A percentile compares a stretch with the other conserved stretches of the same genome.
These are phyloP conservation scores for Sminthurinus aureus DNA, from an alignment of 2,888 invertebrate genomes.

Conservation along the genomic window DNA sequence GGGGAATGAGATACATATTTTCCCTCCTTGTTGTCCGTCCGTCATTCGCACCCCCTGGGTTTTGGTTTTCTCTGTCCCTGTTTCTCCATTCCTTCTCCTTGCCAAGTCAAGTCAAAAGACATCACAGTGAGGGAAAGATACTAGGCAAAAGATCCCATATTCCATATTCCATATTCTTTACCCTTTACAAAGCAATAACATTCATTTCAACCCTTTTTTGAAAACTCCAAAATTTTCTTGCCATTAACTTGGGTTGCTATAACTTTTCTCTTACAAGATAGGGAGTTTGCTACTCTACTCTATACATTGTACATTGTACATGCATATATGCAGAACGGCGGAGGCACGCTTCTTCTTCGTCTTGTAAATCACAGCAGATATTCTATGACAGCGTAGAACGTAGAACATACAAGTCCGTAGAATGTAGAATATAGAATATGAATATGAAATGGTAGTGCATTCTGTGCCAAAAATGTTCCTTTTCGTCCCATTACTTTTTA, in stretches of 20 bases:
- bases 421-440: background rate
- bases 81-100: too few relatives aligned
- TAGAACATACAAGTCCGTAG: background rate
- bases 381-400: background rate
- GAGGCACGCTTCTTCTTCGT: background rate
- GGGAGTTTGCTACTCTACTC: too few relatives aligned
- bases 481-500: constrained; percentile 20
- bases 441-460: too few relatives aligned
- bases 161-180: background rate
- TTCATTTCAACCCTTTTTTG: background rate
- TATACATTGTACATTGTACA: too few relatives aligned
- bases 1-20: too few relatives aligned
- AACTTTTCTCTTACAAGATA: background rate
- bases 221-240: background rate
- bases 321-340: too few relatives aligned
- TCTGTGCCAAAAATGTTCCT: constrained; percentile 20
- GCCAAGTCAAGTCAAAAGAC: constrained; percentile 28
- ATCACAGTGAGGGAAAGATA: background rate
- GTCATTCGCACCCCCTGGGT: constrained; percentile 22
- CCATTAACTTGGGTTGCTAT: background rate
- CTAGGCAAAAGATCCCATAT: background rate
- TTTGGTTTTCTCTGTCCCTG: constrained; percentile 2
- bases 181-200: background rate
- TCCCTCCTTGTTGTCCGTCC: background rate
- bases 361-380: background rate